Evolutionary conservation across 2,113 vertebrate genomes (phyloP).

Genomic region (Cariama cristata): DNA sequence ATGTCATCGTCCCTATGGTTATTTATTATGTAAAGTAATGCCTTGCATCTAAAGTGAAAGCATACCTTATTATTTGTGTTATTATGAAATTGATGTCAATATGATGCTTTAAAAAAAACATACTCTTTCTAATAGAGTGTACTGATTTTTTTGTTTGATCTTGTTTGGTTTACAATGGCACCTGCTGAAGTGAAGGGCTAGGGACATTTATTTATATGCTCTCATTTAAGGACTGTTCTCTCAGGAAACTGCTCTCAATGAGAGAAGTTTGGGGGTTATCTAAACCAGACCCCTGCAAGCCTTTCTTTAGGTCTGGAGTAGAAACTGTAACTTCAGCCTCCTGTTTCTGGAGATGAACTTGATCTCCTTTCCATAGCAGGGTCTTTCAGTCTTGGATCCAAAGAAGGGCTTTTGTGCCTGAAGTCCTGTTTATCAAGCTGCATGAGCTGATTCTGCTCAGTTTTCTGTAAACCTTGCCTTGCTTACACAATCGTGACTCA

Average conservation of each 20-base stretch:
- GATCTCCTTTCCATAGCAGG: background rate
- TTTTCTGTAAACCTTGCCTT: background rate
- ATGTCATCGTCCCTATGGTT: background rate
- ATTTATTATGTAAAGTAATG: background rate
- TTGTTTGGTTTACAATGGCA: background rate
- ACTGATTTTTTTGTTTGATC: background rate
- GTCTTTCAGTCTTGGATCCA: background rate
- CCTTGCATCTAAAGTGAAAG: background rate
- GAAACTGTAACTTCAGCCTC: background rate
- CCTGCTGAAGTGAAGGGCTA: background rate
- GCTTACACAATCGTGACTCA: background rate
- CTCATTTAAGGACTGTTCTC: background rate
- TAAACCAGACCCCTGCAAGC: rapidly evolving
- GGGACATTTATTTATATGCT: background rate
- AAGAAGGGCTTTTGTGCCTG: background rate
- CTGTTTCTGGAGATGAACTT: background rate
- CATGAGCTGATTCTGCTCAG: background rate
- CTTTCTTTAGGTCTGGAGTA: background rate
- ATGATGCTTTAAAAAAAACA: background rate
- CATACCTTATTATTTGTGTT: background rate
- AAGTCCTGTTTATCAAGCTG: background rate
- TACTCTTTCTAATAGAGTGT: background rate
- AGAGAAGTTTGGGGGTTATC: background rate
- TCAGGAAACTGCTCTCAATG: background rate
- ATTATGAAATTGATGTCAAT: background rate